Percentiles rank a stretch among this genome's conserved stretches.
These are phyloP conservation scores for Chanos chanos DNA, from an alignment of 2,797 vertebrate species.

Conservation along the genomic window DNA sequence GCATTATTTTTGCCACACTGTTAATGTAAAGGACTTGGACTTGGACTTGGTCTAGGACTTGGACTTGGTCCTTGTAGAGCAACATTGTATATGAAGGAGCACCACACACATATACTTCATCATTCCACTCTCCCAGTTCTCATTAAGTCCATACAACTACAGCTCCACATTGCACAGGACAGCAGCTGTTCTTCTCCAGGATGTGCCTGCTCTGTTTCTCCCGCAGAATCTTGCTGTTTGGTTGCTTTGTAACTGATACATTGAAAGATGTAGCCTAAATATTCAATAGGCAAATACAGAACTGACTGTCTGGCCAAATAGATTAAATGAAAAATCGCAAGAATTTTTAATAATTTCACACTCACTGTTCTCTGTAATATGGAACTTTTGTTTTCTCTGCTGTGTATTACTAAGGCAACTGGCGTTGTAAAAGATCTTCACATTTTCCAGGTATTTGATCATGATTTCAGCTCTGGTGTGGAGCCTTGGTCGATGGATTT, in stretches of 20 bases:
- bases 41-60: no score
- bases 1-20: no score
- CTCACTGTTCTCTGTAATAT: conserved; percentile 23
- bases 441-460: conserved; percentile 42
- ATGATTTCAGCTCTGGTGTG: conserved; percentile 30
- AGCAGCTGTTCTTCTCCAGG: neutral
- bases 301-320: conserved; percentile 22
- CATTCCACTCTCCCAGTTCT: no score
- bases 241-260: conserved; percentile 9
- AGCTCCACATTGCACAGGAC: neutral
- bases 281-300: conserved; percentile 22
- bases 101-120: no score
- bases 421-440: conserved; percentile 11
- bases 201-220: conserved; percentile 9
- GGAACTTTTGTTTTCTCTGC: conserved; percentile 23
- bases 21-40: no score
- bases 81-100: no score
- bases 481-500: conserved; percentile 35
- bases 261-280: conserved; percentile 37
- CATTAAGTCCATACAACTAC: no score
- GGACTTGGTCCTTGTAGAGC: no score
- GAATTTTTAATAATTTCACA: conserved; percentile 23
- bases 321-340: conserved; percentile 6
- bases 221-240: neutral
- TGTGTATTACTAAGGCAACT: conserved; percentile 24